phyloP scores from a whole-genome alignment of 2,888 invertebrate species.

The Eupithecia pulchellata region DNA sequence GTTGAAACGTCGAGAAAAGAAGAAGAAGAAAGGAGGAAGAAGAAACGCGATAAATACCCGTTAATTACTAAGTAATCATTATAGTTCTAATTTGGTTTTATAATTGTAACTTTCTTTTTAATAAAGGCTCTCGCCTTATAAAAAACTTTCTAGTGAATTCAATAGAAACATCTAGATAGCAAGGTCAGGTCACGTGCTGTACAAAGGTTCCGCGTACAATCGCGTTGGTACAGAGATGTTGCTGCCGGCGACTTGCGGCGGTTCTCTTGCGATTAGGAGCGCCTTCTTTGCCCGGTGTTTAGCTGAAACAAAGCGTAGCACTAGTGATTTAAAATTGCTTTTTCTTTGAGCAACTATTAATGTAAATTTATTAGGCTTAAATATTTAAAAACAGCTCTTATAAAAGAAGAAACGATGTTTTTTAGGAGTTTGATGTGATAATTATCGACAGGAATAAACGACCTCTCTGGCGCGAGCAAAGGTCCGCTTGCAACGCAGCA shows the following conservation, averaged over 20 bases:
- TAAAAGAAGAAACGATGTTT: not conserved
- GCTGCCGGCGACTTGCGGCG: conserved; percentile 63
- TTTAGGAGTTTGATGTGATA: not conserved
- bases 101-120: no score
- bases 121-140: no score
- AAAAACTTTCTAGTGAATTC: not conserved
- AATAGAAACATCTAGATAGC: no score
- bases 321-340: not conserved
- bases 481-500: no score
- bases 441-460: no score
- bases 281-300: conserved; percentile 67
- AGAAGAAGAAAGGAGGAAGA: no score
- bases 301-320: conserved; percentile 53
- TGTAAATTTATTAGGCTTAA: not conserved
- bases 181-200: conserved; percentile 66
- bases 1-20: no score
- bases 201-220: conserved; percentile 75
- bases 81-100: no score
- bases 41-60: no score
- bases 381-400: not conserved
- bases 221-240: conserved; percentile 70
- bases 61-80: no score
- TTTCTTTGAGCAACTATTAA: not conserved
- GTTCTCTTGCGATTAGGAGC: conserved; percentile 63
- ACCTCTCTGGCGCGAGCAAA: no score